Percentiles rank a stretch among this genome's conserved stretches.
Evolutionary conservation across 2,888 invertebrate species (phyloP).

Genomic region (Phoronis australis): DNA sequence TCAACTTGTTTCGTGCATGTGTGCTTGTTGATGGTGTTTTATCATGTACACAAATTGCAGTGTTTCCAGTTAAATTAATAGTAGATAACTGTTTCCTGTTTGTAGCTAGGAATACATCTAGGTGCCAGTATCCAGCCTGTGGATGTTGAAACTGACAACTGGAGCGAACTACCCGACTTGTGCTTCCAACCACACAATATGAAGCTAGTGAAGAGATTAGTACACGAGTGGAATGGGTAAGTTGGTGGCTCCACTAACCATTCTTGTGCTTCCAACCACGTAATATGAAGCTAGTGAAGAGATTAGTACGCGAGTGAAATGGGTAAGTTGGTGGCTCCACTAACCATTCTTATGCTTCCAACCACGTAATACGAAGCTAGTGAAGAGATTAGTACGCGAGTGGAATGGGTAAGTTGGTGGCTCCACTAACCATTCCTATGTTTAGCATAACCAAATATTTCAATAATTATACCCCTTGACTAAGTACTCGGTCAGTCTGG

Average conservation of each 20-base stretch:
- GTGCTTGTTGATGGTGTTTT: too few relatives aligned
- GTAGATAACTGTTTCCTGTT: neutral
- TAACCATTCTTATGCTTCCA: constrained; percentile 36
- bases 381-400: constrained; percentile 38
- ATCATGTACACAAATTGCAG: too few relatives aligned
- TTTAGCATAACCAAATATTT: constrained; percentile 30
- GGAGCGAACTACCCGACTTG: constrained; percentile 30
- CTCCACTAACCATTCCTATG: constrained; percentile 33
- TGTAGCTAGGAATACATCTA: constrained; percentile 25
- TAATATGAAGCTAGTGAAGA: constrained; percentile 30
- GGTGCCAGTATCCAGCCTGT: constrained; percentile 35
- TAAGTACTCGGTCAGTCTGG: too few relatives aligned
- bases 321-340: constrained; percentile 30
- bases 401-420: constrained; percentile 41
- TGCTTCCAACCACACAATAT: constrained; percentile 33
- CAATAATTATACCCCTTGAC: too few relatives aligned
- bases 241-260: constrained; percentile 28
- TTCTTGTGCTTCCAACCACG: constrained; percentile 32
- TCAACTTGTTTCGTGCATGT: too few relatives aligned
- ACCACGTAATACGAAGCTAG: constrained; percentile 28
- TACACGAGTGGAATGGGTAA: constrained; percentile 44
- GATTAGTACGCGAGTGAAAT: constrained; percentile 43
- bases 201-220: constrained; percentile 33
- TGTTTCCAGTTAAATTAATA: too few relatives aligned
- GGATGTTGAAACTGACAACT: constrained; percentile 40